Evolutionary conservation across 2,113 vertebrate genomes (phyloP).

Genomic region (Xiphophorus couchianus): DNA sequence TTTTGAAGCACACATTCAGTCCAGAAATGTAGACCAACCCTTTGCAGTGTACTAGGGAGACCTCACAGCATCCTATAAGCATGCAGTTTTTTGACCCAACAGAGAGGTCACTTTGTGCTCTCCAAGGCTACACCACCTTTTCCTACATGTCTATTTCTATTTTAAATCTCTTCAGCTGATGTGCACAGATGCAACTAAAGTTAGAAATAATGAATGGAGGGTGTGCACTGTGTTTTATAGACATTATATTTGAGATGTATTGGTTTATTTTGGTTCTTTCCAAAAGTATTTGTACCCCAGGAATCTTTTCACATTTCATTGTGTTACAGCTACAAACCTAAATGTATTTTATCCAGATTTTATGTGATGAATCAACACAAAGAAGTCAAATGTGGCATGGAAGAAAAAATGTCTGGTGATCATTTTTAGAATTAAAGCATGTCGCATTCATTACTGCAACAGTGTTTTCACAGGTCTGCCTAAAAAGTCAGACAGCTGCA

Average conservation of each 20-base stretch:
- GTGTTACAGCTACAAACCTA: neutral
- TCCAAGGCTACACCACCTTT: constrained; percentile 23
- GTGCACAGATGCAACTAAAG: constrained; percentile 22
- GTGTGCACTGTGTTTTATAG: constrained; percentile 7
- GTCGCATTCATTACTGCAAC: too few species aligned
- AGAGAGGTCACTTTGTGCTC: constrained; percentile 27
- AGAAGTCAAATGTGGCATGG: too few species aligned
- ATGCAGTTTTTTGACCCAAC: constrained; percentile 38
- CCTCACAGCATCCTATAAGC: constrained; percentile 53
- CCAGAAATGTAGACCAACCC: constrained; percentile 64
- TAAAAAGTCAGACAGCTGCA: too few species aligned
- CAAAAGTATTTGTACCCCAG: neutral
- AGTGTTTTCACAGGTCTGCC: too few species aligned
- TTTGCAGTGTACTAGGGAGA: constrained; percentile 38
- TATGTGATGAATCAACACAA: too few species aligned
- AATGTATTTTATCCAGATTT: neutral
- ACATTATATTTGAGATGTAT: neutral
- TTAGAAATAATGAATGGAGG: constrained; percentile 12
- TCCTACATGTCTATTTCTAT: constrained; percentile 48
- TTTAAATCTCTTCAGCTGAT: constrained; percentile 50
- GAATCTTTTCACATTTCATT: neutral
- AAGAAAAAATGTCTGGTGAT: too few species aligned
- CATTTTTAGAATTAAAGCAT: too few species aligned
- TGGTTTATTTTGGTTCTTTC: neutral
- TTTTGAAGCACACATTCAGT: constrained; percentile 45